Evolutionary conservation across 2,113 vertebrate genomes (phyloP).

Genomic region (Ciconia stormi): DNA sequence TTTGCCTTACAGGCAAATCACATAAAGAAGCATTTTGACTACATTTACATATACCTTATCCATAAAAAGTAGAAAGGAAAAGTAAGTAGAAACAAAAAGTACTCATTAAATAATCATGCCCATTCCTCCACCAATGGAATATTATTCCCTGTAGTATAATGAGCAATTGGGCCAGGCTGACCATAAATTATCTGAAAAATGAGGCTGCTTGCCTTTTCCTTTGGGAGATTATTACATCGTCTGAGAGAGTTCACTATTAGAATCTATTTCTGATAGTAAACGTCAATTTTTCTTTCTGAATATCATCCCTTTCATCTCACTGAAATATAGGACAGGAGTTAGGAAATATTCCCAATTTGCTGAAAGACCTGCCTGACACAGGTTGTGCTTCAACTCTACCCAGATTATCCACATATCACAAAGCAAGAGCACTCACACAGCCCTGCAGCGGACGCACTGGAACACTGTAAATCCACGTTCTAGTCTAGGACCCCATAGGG

Average conservation of each 20-base stretch:
- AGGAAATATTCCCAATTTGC: background rate
- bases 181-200: constrained; percentile 66
- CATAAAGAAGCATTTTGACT: background rate
- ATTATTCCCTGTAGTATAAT: constrained; percentile 46
- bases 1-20: background rate
- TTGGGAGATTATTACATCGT: constrained; percentile 44
- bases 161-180: constrained; percentile 42
- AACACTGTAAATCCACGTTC: background rate
- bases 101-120: constrained; percentile 43
- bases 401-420: background rate
- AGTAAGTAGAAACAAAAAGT: constrained; percentile 15
- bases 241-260: constrained; percentile 45
- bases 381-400: background rate
- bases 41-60: background rate
- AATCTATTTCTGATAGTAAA: constrained; percentile 26
- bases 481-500: background rate
- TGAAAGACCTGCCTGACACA: background rate
- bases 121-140: constrained; percentile 12
- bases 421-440: background rate
- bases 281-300: constrained; percentile 2
- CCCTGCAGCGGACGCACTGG: background rate
- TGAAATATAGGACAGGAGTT: background rate
- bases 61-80: constrained; percentile 1
- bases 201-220: constrained; percentile 37
- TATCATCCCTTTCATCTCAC: background rate